These are phyloP conservation scores for Metalampra italica DNA, from an alignment of 2,888 invertebrate genomes.

Conservation along the genomic window DNA sequence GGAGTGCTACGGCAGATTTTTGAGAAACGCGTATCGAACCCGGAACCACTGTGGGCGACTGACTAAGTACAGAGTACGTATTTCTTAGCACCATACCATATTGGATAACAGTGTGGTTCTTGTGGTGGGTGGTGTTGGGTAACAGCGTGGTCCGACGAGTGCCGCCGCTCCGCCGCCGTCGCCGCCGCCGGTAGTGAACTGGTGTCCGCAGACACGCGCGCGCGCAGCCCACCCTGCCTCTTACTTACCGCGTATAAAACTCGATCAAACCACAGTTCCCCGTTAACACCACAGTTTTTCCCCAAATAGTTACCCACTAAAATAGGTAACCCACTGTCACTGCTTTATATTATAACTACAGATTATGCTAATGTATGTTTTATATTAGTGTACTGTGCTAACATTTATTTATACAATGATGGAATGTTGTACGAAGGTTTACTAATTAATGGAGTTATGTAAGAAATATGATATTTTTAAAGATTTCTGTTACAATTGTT, in stretches of 20 bases:
- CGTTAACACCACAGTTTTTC: not conserved
- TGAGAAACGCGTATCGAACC: constrained; percentile 1
- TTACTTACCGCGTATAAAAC: not conserved
- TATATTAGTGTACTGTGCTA: constrained; percentile 1
- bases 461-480: constrained; percentile 17
- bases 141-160: constrained; percentile 15
- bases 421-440: constrained; percentile 16
- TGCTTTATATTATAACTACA: not conserved
- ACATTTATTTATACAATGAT: constrained; percentile 4
- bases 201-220: constrained; percentile 23
- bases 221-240: constrained; percentile 26
- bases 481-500: not conserved
- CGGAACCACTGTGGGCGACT: constrained; percentile 3
- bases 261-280: not conserved
- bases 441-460: constrained; percentile 35
- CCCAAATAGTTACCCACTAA: not conserved
- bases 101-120: constrained; percentile 23
- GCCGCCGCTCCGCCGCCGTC: constrained; percentile 17
- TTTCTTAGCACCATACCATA: constrained; percentile 13
- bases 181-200: constrained; percentile 51
- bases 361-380: not conserved
- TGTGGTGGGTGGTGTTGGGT: constrained; percentile 25
- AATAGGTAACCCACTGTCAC: constrained; percentile 1
- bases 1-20: no score
- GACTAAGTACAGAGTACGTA: not conserved